phyloP scores from a whole-genome alignment of 1,140 invertebrate genomes.

The Pissodes strobi region DNA sequence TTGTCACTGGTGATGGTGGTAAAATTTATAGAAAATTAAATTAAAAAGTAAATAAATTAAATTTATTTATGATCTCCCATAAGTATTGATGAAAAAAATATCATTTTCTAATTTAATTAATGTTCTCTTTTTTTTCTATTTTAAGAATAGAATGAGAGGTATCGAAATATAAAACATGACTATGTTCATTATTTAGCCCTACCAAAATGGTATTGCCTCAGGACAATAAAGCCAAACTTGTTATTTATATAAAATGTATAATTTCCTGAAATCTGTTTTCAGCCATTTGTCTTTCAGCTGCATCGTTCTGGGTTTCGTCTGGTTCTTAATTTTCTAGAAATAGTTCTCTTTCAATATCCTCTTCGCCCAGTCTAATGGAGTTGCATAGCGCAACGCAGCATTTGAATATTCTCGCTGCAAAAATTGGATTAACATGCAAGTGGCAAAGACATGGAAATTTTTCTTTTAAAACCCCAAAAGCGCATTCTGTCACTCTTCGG shows the following conservation, averaged over 20 bases:
- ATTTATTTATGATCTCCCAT: constrained; percentile 5
- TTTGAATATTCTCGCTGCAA: constrained; percentile 25
- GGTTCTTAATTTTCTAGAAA: constrained; percentile 12
- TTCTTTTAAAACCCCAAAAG: constrained; percentile 21
- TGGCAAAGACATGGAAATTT: constrained; percentile 15
- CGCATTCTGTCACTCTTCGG: constrained; percentile 11
- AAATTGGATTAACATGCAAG: constrained; percentile 9
- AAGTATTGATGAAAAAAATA: background rate
- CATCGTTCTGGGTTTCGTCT: too few species aligned
- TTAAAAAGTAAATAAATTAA: constrained; percentile 2
- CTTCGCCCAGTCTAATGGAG: background rate
- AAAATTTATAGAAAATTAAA: constrained; percentile 9
- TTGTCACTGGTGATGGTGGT: constrained; percentile 5
- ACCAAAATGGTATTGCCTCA: background rate
- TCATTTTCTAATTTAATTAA: background rate
- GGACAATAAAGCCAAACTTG: background rate
- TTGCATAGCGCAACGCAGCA: constrained; percentile 25
- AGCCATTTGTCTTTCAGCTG: too few species aligned
- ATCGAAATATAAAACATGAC: background rate
- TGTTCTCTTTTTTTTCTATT: constrained; percentile 1
- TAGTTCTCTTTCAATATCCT: constrained; percentile 5
- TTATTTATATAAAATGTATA: constrained; percentile 13
- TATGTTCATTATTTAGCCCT: background rate
- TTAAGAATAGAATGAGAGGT: too few species aligned
- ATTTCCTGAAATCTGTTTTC: constrained; percentile 12